Percentiles rank a stretch among this genome's conserved stretches.
These are phyloP conservation scores for Torymus auratus DNA, from an alignment of 2,888 invertebrate species.

Conservation along the genomic window DNA sequence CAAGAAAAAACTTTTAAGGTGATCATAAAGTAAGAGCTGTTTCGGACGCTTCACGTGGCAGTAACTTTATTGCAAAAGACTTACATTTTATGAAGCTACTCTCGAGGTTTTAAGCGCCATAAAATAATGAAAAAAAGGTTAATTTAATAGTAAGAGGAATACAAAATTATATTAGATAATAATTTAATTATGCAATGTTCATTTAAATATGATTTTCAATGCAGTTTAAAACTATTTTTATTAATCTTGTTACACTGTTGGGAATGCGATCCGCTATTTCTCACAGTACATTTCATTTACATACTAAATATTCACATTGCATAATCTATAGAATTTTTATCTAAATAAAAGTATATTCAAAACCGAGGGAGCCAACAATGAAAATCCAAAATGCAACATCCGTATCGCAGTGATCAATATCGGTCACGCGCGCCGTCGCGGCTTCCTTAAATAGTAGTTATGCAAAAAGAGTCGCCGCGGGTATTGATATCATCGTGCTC, in stretches of 20 bases:
- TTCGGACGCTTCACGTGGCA: slow-evolving; percentile 14
- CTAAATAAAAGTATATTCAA: no score
- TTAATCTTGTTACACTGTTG: no score
- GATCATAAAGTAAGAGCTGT: slow-evolving; percentile 29
- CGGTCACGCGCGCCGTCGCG: background rate
- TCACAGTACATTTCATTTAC: no score
- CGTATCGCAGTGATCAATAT: no score
- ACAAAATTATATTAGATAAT: background rate
- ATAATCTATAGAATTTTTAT: no score
- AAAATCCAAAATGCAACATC: no score
- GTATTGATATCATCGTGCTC: slow-evolving; percentile 10
- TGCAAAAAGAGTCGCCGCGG: slow-evolving; percentile 15
- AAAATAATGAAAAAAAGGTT: slow-evolving; percentile 6
- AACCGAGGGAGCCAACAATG: no score
- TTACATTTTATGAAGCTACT: slow-evolving; percentile 29
- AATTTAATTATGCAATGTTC: no score
- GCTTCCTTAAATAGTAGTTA: background rate
- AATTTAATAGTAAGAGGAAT: background rate
- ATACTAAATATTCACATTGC: no score
- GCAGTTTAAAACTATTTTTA: no score
- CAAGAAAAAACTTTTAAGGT: slow-evolving; percentile 29
- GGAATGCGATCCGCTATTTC: no score
- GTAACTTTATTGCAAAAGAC: slow-evolving; percentile 26
- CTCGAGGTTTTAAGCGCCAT: background rate
- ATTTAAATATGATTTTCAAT: no score